Percentiles rank a stretch among this genome's conserved stretches.
These are phyloP conservation scores for Vimba vimba DNA, from an alignment of 2,113 vertebrate species.

Conservation along the genomic window DNA sequence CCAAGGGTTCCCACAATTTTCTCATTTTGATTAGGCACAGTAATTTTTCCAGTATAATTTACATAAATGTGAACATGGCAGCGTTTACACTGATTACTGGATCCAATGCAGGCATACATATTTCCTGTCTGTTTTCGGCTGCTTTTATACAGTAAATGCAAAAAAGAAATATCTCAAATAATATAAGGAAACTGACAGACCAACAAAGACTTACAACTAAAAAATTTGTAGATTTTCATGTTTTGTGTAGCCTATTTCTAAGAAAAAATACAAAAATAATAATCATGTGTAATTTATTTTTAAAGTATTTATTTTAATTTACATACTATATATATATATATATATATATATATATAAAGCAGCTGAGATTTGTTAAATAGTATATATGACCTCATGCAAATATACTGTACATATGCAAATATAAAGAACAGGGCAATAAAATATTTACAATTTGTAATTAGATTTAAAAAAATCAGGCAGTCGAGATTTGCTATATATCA, in stretches of 20 bases:
- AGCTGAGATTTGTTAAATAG: not conserved
- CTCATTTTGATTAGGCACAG: not conserved
- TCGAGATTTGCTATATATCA: too few species aligned
- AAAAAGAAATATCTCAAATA: not conserved
- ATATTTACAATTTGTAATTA: too few species aligned
- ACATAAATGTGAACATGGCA: conserved; percentile 30
- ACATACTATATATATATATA: too few species aligned
- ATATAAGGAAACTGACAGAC: not conserved
- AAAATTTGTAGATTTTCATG: not conserved
- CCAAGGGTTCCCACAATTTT: conserved; percentile 24
- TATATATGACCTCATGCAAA: not conserved
- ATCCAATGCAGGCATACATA: not conserved
- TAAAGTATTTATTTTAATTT: not conserved
- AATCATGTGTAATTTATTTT: not conserved
- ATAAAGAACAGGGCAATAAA: too few species aligned
- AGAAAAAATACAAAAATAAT: not conserved
- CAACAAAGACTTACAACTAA: not conserved
- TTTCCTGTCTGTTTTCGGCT: not conserved
- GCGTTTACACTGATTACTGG: not conserved
- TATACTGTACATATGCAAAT: not conserved
- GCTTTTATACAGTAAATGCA: not conserved
- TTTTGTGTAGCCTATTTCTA: not conserved
- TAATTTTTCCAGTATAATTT: conserved; percentile 27
- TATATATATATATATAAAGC: too few species aligned
- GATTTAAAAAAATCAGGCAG: too few species aligned